phyloP scores from a whole-genome alignment of 2,888 invertebrate genomes.

The Parnassius apollo region DNA sequence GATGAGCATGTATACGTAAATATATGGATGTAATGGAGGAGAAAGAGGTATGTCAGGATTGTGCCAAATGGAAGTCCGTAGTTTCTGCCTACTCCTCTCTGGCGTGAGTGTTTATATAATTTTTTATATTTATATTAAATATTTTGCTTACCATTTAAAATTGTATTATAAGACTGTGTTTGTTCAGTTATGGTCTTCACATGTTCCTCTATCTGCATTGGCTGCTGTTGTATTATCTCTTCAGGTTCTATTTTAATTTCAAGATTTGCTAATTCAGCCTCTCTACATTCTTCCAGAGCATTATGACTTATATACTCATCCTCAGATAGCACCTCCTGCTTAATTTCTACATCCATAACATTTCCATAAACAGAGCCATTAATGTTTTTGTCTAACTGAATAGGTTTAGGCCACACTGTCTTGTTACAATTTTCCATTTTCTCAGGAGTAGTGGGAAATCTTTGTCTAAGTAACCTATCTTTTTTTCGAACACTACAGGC shows the following conservation, averaged over 20 bases:
- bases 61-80: no score
- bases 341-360: constrained; percentile 52
- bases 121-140: constrained; percentile 15
- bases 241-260: constrained; percentile 72
- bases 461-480: constrained; percentile 45
- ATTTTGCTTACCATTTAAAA: constrained; percentile 28
- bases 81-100: no score
- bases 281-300: constrained; percentile 30
- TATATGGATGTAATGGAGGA: no score
- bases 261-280: constrained; percentile 30
- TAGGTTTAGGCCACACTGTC: constrained; percentile 64
- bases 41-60: no score
- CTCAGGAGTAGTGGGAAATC: constrained; percentile 27
- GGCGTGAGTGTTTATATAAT: no score
- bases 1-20: no score
- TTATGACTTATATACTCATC: constrained; percentile 45
- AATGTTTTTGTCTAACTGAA: constrained; percentile 55
- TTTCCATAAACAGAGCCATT: constrained; percentile 39
- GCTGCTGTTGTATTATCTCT: constrained; percentile 45
- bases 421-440: constrained; percentile 24
- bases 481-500: constrained; percentile 43
- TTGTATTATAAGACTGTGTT: neutral
- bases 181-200: constrained; percentile 30
- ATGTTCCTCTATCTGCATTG: constrained; percentile 37
- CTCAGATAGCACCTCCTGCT: constrained; percentile 63